Percentiles rank a stretch among this genome's conserved stretches.
Evolutionary conservation across 35 echinoderm and acorn worm genomes (phyloP).

Genomic region (Lytechinus variegatus): DNA sequence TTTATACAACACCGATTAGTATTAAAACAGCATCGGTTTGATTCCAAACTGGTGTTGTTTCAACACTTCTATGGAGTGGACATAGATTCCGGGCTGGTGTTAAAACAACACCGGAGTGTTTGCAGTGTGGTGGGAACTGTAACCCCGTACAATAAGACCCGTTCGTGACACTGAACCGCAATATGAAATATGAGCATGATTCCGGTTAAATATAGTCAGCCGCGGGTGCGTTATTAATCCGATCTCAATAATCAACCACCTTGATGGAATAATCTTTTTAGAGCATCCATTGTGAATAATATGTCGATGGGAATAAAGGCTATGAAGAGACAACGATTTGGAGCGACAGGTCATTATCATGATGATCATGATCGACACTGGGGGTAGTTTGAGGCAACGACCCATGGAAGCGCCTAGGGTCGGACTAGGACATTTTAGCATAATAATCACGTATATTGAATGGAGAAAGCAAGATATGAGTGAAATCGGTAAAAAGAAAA

Average conservation of each 20-base stretch:
- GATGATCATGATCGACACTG: neutral
- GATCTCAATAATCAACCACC: neutral
- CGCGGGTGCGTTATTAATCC: neutral
- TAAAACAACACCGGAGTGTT: too few species aligned
- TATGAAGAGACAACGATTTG: neutral
- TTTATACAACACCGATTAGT: too few species aligned
- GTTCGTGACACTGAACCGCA: neutral
- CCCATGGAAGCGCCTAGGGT: neutral
- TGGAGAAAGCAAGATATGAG: neutral
- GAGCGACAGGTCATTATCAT: neutral
- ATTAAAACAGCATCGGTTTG: too few species aligned
- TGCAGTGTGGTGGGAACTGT: too few species aligned
- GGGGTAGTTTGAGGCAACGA: neutral
- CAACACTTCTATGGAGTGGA: too few species aligned
- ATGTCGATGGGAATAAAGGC: neutral
- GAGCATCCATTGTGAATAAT: neutral
- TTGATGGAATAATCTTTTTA: neutral
- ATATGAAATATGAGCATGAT: neutral
- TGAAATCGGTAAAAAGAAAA: neutral
- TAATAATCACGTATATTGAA: neutral
- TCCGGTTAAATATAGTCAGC: neutral
- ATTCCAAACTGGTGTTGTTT: too few species aligned
- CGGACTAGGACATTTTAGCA: neutral
- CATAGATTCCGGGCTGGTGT: too few species aligned
- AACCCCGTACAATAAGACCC: too few species aligned